phyloP scores from a whole-genome alignment of 2,888 invertebrate species.

The Chrysolina oricalcia region DNA sequence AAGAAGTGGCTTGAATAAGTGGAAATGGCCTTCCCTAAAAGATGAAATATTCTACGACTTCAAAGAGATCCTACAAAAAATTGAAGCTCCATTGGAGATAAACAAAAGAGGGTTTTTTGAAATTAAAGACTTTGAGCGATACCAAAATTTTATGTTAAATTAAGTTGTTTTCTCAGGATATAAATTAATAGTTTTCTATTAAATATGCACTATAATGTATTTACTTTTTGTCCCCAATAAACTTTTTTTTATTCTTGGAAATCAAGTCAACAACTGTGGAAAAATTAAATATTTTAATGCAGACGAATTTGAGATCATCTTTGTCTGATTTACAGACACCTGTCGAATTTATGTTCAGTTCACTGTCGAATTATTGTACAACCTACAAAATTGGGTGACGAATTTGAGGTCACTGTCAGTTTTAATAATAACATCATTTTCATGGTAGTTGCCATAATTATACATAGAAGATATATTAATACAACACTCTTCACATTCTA shows the following conservation, averaged over 20 bases:
- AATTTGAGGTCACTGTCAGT: not conserved
- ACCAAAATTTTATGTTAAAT: not conserved
- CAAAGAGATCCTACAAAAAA: not conserved
- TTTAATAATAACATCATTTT: not conserved
- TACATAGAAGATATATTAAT: too few relatives aligned
- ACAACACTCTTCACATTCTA: constrained; percentile 1
- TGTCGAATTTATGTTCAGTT: not conserved
- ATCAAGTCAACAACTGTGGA: not conserved
- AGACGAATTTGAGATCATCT: not conserved
- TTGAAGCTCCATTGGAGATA: not conserved
- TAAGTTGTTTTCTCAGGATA: not conserved
- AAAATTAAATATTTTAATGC: not conserved
- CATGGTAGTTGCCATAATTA: constrained; percentile 1
- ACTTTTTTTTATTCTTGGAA: not conserved
- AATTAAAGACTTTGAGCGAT: not conserved
- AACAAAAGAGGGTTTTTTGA: constrained; percentile 1
- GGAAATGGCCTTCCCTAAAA: constrained; percentile 1
- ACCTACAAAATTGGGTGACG: constrained; percentile 1
- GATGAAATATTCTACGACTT: constrained; percentile 1
- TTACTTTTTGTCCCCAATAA: not conserved
- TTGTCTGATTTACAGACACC: constrained; percentile 1
- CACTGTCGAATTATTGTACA: constrained; percentile 1
- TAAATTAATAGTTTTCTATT: not conserved
- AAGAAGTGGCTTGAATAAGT: not conserved
- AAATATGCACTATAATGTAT: not conserved